Conservation (phyloP, 1,140 invertebrate species). For the Carcinoscorpius rotundicauda region DNA sequence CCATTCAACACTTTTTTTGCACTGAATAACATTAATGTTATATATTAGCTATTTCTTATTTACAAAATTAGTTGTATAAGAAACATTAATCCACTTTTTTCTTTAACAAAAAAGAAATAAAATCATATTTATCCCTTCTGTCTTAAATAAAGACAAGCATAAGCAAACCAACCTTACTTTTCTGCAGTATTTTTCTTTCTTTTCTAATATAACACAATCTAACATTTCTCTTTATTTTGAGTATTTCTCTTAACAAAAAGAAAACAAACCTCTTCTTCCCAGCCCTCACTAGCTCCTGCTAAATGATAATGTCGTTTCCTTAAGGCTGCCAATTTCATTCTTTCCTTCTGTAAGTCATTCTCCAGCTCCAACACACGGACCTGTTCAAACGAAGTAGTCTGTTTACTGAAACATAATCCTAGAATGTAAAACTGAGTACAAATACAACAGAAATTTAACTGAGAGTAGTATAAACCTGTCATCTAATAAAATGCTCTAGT, state of each 20-base stretch:
- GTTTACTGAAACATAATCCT: no score
- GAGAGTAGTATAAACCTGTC: no score
- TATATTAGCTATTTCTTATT: no score
- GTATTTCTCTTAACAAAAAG: no score
- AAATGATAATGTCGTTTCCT: slow-evolving; percentile 86
- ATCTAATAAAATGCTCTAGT: background rate
- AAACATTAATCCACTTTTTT: no score
- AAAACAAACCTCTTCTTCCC: slow-evolving; percentile 29
- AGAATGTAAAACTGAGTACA: slow-evolving; percentile 1
- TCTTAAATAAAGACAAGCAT: no score
- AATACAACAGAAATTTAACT: background rate
- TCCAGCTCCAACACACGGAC: slow-evolving; percentile 76
- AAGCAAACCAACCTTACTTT: no score
- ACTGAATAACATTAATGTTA: no score
- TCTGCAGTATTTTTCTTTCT: background rate
- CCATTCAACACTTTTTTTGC: no score
- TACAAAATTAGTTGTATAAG: no score
- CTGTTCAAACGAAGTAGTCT: slow-evolving; percentile 25
- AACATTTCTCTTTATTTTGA: background rate
- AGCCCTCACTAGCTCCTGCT: slow-evolving; percentile 50
- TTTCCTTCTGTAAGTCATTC: slow-evolving; percentile 72
- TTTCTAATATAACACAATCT: background rate
- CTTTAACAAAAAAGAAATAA: no score
- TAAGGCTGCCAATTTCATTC: slow-evolving; percentile 64
- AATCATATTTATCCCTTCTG: no score